Evolutionary conservation across 2,113 vertebrate genomes (phyloP), one percentile per base, ranked within the genome.

Genomic region (Cariama cristata): DNA sequence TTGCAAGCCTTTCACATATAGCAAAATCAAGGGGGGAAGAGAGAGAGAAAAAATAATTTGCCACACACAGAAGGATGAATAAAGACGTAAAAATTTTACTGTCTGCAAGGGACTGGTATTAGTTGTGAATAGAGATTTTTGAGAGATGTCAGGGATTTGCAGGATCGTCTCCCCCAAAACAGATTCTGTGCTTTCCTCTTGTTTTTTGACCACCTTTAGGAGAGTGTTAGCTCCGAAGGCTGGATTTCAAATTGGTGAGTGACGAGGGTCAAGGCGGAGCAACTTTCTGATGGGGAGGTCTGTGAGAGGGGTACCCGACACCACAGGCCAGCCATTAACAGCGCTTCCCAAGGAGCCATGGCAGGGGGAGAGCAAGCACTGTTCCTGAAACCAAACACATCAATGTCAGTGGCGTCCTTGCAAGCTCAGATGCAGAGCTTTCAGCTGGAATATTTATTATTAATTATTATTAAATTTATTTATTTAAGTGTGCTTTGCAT

Each of bases 391-490:
- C 24, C 21, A 50, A 86, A 86, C 24, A 74, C 63, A 84, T 88
- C 88, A 90, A 67, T 93, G 88, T 94, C 88, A 95, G n/a, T 32
- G 50, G 56, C 3, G 60, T 66, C 96, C 94, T 97, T 97, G 88
- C 93, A 73, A 86, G 86, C 90, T 87, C 69, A 77, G 40, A 84
- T 60, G n/a, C 49, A 59, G 42, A 91, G 60, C 71, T 95, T 93
- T 91, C 91, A 79, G 56, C n/a, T 91, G 91, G 86, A 33, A 63
- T 94, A 96, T 89, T 94, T 94, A 94, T 95, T 96, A 96, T 95
- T 91, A 96, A 97, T 97, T 94, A 95, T 95, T 96, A 96, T 96
- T 95, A 94, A 80, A 95, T 91, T 74, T 94, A 93, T 97, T 96
- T 97, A 95, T 97, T 97, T 76, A 96, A 82, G 64, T 94, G 74